These are phyloP conservation scores for Ceratitis capitata DNA, from an alignment of 1,140 invertebrate species.

Conservation along the genomic window DNA sequence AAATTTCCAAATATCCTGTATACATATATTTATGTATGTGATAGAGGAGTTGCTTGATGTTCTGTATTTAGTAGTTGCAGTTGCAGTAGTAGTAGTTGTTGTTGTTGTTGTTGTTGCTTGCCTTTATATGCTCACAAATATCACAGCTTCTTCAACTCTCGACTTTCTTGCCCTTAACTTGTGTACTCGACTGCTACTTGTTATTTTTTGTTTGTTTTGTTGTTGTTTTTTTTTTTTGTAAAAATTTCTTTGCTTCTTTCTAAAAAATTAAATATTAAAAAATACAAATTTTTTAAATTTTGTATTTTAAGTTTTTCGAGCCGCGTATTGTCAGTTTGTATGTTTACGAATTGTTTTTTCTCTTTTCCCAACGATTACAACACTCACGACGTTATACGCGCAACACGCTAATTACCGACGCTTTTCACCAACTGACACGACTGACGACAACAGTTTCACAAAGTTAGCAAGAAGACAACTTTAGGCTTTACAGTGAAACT, in stretches of 20 bases:
- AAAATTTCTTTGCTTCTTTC: too few species aligned
- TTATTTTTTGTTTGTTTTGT: not conserved
- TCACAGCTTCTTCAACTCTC: constrained; percentile 63
- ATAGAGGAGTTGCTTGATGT: too few species aligned
- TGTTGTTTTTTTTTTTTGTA: not conserved
- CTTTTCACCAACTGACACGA: not conserved
- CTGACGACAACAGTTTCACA: not conserved
- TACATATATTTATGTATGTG: too few species aligned
- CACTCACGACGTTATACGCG: not conserved
- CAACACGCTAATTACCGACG: constrained; percentile 24
- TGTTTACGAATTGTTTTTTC: not conserved
- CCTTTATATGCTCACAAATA: constrained; percentile 63
- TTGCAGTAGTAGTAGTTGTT: not conserved
- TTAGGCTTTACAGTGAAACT: not conserved
- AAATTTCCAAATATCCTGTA: not conserved
- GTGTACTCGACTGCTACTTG: not conserved
- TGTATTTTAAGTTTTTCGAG: too few species aligned
- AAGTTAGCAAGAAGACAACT: not conserved
- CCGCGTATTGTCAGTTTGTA: not conserved
- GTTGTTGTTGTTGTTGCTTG: constrained; percentile 26
- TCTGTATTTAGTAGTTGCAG: too few species aligned
- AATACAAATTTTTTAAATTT: too few species aligned
- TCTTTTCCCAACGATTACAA: not conserved
- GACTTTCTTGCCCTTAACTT: not conserved
- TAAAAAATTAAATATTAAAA: too few species aligned